Evolutionary conservation across 2,797 vertebrate species (phyloP), one percentile per base, ranked within the genome.

Genomic region (Dermochelys coriacea): DNA sequence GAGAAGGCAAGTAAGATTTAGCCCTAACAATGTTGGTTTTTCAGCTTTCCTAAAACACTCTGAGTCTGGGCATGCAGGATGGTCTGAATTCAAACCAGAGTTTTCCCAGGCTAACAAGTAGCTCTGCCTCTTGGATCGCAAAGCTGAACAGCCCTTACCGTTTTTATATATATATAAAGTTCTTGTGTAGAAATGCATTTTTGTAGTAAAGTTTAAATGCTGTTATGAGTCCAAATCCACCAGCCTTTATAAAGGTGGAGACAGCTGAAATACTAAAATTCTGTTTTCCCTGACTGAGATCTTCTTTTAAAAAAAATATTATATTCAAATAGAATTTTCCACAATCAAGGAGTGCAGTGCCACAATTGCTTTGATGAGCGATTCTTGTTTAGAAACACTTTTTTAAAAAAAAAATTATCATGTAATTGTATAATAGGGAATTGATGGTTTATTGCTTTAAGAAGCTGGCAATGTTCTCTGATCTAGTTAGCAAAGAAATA

Each of bases 381-480:
- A 12, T 11, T 80, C 8, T 49, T 80, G 84, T 88, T 86, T 37
- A 0, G 0, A 85, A 51, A 50, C 10, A 71, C 88, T 37, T 90
- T 55, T 90, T 51, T 75, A 14, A 37, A 37, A 37, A 2, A 91
- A 90, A 52, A 6, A 94, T 29, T 84, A 49, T 27, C 77, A 68
- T 84, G 54, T 91, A 96, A 94, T 91, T 57, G 50, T 0, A 0
- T 86, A 45, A 23, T 71, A 84, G 37, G 12, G 88, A 84, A 75
- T 93, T 27, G 37, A 50, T 92, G 0, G 18, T 91, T 94, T 95
- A 31, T 84, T 93, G 31, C 87, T 93, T 82, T 78, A 88, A 82
- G 57, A 51, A 93, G 47, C 25, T 80, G 54, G 31, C 7, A 54
- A 11, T 25, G 18, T 80, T 54, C 50, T 80, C 16, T 54, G n/a